Evolutionary conservation across 2,113 vertebrate genomes (phyloP).

Genomic region (Columba janthina): DNA sequence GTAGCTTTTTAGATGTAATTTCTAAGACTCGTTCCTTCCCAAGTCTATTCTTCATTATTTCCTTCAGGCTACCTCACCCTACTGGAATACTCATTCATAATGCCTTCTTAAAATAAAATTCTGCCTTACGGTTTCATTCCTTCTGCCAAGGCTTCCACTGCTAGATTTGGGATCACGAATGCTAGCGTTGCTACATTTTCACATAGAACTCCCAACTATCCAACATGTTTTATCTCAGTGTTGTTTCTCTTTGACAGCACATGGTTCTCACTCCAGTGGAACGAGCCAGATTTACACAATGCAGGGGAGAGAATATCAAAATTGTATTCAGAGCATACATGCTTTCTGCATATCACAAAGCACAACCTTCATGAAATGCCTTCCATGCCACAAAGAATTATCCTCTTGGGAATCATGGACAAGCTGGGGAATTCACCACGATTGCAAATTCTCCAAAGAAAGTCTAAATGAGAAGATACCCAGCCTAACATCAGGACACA

Average conservation of each 20-base stretch:
- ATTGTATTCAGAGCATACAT: fast-evolving
- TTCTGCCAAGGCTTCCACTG: fast-evolving
- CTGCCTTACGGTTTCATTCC: neutral
- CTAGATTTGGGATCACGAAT: neutral
- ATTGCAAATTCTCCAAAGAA: neutral
- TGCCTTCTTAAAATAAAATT: neutral
- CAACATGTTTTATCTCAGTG: neutral
- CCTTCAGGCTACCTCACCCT: neutral
- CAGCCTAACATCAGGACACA: neutral
- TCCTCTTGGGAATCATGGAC: neutral
- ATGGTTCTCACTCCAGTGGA: neutral
- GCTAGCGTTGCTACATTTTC: neutral
- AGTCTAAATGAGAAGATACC: neutral
- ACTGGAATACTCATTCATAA: neutral
- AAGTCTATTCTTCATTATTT: neutral
- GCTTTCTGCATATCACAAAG: neutral
- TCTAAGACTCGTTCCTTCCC: neutral
- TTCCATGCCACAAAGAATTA: neutral
- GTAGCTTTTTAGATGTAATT: neutral
- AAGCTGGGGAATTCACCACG: neutral
- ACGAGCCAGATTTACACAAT: neutral
- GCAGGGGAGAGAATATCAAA: neutral
- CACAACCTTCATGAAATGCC: neutral
- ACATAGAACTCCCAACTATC: neutral
- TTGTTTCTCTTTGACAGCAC: neutral